Conservation (phyloP, 2,113 vertebrate species). For the Herpailurus yagouaroundi region DNA sequence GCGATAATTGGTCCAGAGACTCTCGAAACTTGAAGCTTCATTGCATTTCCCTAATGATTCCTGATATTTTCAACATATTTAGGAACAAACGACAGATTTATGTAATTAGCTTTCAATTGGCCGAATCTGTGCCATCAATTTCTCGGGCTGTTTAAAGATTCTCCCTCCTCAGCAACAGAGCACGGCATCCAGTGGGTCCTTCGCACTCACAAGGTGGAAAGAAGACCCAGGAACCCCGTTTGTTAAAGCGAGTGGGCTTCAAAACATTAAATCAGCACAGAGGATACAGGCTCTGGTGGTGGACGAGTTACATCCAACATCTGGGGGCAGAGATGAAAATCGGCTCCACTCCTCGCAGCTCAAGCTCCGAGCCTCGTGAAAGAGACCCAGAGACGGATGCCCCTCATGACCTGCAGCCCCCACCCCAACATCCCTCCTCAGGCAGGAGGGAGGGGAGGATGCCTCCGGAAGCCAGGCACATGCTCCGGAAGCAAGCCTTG, state of each 20-base stretch:
- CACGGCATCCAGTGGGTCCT: slow-evolving; percentile 40
- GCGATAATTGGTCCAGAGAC: neutral
- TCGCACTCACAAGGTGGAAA: slow-evolving; percentile 62
- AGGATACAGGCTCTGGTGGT: slow-evolving; percentile 40
- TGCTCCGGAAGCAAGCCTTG: slow-evolving; percentile 43
- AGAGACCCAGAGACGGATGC: neutral
- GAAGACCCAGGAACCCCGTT: slow-evolving; percentile 56
- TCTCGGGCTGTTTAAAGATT: slow-evolving; percentile 56
- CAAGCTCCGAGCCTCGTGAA: slow-evolving; percentile 47
- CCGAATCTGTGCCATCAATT: slow-evolving; percentile 70
- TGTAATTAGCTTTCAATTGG: slow-evolving; percentile 75
- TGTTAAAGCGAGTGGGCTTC: slow-evolving; percentile 67
- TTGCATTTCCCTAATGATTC: slow-evolving; percentile 69
- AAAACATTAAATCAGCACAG: slow-evolving; percentile 63
- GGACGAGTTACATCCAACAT: slow-evolving; percentile 58
- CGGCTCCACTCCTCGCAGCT: neutral
- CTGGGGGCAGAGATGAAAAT: slow-evolving; percentile 55
- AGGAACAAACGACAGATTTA: slow-evolving; percentile 77
- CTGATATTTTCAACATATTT: neutral
- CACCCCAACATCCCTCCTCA: neutral
- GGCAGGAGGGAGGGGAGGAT: neutral
- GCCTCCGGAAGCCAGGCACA: neutral
- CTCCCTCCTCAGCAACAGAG: slow-evolving; percentile 65
- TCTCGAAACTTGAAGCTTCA: slow-evolving; percentile 55
- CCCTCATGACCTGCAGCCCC: neutral